Base-by-base conservation (phyloP, 2,888 invertebrate genomes). In the Scaptomyza parva region DNA sequence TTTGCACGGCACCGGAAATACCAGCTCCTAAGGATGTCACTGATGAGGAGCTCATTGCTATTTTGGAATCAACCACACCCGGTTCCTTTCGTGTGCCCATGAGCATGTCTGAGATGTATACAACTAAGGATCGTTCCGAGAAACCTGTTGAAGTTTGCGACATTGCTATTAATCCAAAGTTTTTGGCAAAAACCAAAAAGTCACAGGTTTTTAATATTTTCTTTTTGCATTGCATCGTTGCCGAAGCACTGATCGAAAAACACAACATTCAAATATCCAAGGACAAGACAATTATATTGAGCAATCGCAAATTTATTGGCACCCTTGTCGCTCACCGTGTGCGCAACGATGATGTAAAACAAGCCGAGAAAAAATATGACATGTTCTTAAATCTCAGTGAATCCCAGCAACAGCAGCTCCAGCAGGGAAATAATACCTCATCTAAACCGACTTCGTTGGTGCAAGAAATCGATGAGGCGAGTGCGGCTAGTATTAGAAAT, bases 61-160 rank as follows among this genome's bases (percentile, higher is more conserved):
- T 96, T 55, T 91, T 97, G 22, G 86, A 90, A 67, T 95, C 95
- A 0, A 93, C 94, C 57, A 95, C 95, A 50, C 94, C 95, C 0
- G 93, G 94, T 3, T 94, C 94, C 45, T 98, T 94, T 91, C 93
- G 95, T 68, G 95, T 98, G 43, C 98, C 98, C 0, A 96, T 98
- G 96, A 97, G 97, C 90, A 95, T 98, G 70, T 97, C 97, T 0
- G 95, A 96, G 88, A 94, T 96, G 4, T 95, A 95, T 77, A 93
- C 93, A 6, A 97, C 97, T 86, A 91, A 92, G 20, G 97, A 97
- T 89, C 97, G 96, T 90, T 93, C 94, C 52, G 96, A 96, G 28
- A 92, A 93, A 20, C 94, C 94, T 0, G 95, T 95, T 35, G 94
- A 94, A 61, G 96, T 94, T 0, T 96, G 96, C 89, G 98, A 98